Percentiles rank a stretch among this genome's conserved stretches.
These are phyloP conservation scores for Heliconius erato DNA, from an alignment of 2,888 invertebrate genomes.

Conservation along the genomic window DNA sequence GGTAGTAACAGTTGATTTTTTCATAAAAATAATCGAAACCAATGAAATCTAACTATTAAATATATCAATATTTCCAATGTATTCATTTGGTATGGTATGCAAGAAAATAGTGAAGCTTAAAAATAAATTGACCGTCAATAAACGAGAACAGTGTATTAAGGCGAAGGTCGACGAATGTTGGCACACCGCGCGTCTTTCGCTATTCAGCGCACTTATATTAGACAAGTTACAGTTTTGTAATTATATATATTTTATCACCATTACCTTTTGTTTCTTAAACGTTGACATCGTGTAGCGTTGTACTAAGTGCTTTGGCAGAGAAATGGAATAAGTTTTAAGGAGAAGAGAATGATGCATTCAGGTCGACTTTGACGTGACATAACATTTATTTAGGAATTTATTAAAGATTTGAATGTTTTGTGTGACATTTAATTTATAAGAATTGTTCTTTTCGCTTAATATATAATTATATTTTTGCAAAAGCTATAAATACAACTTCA, in stretches of 20 bases:
- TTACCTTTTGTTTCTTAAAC: conserved; percentile 21
- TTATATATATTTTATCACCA: conserved; percentile 40
- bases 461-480: too few relatives aligned
- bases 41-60: neutral
- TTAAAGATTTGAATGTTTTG: neutral
- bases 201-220: conserved; percentile 44
- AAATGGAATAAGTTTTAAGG: neutral
- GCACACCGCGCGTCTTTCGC: conserved; percentile 62
- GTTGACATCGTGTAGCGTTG: conserved; percentile 10
- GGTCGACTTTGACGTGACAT: neutral
- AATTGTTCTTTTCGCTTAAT: too few relatives aligned
- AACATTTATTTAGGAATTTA: conserved; percentile 2
- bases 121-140: conserved; percentile 81
- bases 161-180: conserved; percentile 80
- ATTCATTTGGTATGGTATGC: conserved; percentile 45
- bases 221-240: conserved; percentile 40
- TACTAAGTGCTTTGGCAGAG: conserved; percentile 23
- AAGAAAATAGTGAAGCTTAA: conserved; percentile 58
- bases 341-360: neutral
- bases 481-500: neutral
- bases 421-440: neutral
- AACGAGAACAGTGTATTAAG: conserved; percentile 75
- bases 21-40: neutral
- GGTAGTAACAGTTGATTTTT: neutral
- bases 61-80: conserved; percentile 27